phyloP scores from a whole-genome alignment of 2,888 invertebrate species.

The Beris morrisii region DNA sequence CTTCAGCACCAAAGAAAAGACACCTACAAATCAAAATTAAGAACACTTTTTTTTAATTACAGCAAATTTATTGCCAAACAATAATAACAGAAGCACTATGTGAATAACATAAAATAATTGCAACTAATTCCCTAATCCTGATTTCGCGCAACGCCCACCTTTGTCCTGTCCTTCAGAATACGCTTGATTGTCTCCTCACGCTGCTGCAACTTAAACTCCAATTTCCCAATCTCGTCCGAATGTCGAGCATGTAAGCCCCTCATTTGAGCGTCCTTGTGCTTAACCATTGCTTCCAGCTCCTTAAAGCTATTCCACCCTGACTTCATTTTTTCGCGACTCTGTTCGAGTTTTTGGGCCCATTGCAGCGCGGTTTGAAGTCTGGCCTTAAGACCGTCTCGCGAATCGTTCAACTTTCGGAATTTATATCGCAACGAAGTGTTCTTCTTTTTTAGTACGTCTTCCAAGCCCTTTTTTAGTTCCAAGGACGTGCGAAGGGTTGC shows the following conservation, averaged over 20 bases:
- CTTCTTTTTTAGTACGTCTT: constrained; percentile 43
- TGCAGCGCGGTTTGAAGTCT: constrained; percentile 52
- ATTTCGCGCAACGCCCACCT: constrained; percentile 8
- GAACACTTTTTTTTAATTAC: no score
- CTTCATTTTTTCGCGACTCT: constrained; percentile 49
- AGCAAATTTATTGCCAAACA: no score
- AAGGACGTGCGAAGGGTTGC: constrained; percentile 43
- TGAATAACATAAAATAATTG: no score
- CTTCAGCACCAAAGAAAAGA: no score
- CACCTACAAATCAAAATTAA: no score
- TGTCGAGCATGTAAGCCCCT: constrained; percentile 51
- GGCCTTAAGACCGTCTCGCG: constrained; percentile 51
- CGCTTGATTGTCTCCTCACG: constrained; percentile 54
- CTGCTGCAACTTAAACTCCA: constrained; percentile 51
- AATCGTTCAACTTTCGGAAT: constrained; percentile 49
- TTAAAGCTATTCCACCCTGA: constrained; percentile 52
- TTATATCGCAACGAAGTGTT: constrained; percentile 45
- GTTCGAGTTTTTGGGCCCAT: constrained; percentile 53
- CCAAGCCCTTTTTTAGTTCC: constrained; percentile 40
- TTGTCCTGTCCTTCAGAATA: constrained; percentile 47
- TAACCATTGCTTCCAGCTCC: constrained; percentile 51
- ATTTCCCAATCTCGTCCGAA: constrained; percentile 50
- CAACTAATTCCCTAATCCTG: background rate
- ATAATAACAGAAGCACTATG: no score
- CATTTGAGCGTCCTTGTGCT: constrained; percentile 54